A percentile compares a stretch with the other conserved stretches of the same genome.
phyloP scores from a whole-genome alignment of 2,888 invertebrate species.

The Synanthedon vespiformis region DNA sequence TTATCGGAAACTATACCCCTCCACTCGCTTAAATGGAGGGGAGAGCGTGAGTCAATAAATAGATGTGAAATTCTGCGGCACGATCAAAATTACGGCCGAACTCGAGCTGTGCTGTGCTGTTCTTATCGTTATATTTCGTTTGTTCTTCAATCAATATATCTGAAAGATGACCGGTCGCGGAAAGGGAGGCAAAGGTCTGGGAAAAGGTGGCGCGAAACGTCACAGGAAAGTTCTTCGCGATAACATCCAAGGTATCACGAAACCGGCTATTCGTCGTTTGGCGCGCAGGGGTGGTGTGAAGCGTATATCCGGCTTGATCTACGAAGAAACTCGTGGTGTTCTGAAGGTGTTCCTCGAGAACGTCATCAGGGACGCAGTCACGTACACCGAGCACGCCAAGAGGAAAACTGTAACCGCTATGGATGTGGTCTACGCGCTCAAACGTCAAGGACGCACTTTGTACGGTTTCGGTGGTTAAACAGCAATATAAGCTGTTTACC shows the following conservation, averaged over 20 bases:
- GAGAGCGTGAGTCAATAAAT: too few relatives aligned
- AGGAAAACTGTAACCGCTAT: constrained; percentile 90
- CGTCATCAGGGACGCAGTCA: constrained; percentile 85
- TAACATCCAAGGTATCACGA: constrained; percentile 85
- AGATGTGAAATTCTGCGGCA: too few relatives aligned
- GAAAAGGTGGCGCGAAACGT: constrained; percentile 85
- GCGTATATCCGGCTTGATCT: constrained; percentile 80
- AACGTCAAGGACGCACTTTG: constrained; percentile 83
- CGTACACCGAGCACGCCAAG: constrained; percentile 89
- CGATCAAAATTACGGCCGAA: too few relatives aligned
- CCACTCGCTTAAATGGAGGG: too few relatives aligned
- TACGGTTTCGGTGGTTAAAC: constrained; percentile 81
- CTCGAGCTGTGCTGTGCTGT: too few relatives aligned
- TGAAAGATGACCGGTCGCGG: constrained; percentile 80
- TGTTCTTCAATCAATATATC: not conserved
- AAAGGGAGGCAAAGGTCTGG: constrained; percentile 82
- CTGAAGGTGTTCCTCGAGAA: constrained; percentile 86
- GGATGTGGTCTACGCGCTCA: constrained; percentile 90
- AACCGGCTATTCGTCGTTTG: constrained; percentile 81
- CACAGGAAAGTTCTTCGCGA: constrained; percentile 85
- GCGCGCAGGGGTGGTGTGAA: constrained; percentile 80
- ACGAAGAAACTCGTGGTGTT: constrained; percentile 84
- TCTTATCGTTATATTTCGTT: too few relatives aligned
- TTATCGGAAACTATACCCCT: too few relatives aligned
- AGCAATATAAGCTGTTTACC: not conserved